Evolutionary conservation across 2,797 vertebrate species (phyloP).

Genomic region (Coranthus polyacanthus): DNA sequence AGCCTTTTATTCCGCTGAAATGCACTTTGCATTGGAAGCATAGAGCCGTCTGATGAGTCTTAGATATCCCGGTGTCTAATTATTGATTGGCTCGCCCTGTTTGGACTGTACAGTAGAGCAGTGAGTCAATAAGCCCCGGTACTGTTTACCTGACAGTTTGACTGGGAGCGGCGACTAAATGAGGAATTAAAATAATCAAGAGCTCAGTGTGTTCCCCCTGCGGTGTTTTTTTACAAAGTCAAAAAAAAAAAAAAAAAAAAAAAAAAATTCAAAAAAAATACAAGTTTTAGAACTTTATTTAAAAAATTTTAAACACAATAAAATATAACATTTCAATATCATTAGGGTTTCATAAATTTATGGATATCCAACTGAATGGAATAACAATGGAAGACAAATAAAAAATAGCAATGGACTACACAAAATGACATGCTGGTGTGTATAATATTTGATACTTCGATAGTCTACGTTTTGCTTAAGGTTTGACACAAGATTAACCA

Average conservation of each 20-base stretch:
- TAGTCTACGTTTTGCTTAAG: conserved; percentile 85
- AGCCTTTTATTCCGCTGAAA: conserved; percentile 68
- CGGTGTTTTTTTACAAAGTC: neutral
- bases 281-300: conserved; percentile 90
- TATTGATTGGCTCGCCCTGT: conserved; percentile 68
- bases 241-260: conserved; percentile 35
- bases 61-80: conserved; percentile 76
- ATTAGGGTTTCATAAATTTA: conserved; percentile 86
- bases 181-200: conserved; percentile 44
- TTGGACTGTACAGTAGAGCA: conserved; percentile 66
- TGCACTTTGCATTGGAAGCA: conserved; percentile 74
- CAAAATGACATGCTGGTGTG: conserved; percentile 87
- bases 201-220: conserved; percentile 17
- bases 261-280: conserved; percentile 53
- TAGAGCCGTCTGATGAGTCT: conserved; percentile 73
- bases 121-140: conserved; percentile 67
- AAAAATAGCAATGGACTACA: conserved; percentile 79
- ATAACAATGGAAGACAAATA: conserved; percentile 80
- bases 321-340: conserved; percentile 92
- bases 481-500: conserved; percentile 81
- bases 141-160: conserved; percentile 59
- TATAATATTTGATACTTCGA: conserved; percentile 83
- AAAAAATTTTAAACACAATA: conserved; percentile 92
- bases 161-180: conserved; percentile 31
- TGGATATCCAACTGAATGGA: conserved; percentile 83